Conservation (phyloP, 2,888 invertebrate genomes). For the Polyommatus iphigenia region DNA sequence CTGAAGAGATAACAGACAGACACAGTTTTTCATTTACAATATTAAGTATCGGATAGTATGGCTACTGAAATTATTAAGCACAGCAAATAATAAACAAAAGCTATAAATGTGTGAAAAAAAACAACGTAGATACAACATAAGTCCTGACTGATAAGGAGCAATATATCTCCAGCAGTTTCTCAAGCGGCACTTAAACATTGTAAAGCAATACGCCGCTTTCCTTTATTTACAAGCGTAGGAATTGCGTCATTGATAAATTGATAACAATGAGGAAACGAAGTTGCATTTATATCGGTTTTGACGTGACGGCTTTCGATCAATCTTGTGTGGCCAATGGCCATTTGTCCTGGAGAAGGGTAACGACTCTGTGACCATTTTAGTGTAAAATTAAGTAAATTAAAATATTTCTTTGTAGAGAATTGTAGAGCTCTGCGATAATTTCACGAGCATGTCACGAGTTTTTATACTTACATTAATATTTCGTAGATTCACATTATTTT, state of each 20-base stretch:
- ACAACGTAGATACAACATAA: not conserved
- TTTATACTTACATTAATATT: too few relatives aligned
- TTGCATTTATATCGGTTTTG: slow-evolving; percentile 6
- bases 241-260: slow-evolving; percentile 41
- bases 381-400: not conserved
- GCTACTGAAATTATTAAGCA: not conserved
- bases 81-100: not conserved
- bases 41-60: too few relatives aligned
- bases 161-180: slow-evolving; percentile 1
- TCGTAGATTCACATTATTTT: too few relatives aligned
- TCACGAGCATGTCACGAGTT: too few relatives aligned
- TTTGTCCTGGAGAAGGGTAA: not conserved
- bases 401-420: not conserved
- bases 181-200: slow-evolving; percentile 1
- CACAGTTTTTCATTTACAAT: too few relatives aligned
- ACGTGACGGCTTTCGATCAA: not conserved
- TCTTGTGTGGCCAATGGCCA: not conserved
- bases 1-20: too few relatives aligned
- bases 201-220: slow-evolving; percentile 7
- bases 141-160: not conserved
- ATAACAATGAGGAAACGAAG: slow-evolving; percentile 39
- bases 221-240: slow-evolving; percentile 4
- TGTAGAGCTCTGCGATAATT: too few relatives aligned
- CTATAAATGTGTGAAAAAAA: not conserved
- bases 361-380: not conserved